Evolutionary conservation across 2,888 invertebrate species (phyloP).

Genomic region (Melanostoma scalare): DNA sequence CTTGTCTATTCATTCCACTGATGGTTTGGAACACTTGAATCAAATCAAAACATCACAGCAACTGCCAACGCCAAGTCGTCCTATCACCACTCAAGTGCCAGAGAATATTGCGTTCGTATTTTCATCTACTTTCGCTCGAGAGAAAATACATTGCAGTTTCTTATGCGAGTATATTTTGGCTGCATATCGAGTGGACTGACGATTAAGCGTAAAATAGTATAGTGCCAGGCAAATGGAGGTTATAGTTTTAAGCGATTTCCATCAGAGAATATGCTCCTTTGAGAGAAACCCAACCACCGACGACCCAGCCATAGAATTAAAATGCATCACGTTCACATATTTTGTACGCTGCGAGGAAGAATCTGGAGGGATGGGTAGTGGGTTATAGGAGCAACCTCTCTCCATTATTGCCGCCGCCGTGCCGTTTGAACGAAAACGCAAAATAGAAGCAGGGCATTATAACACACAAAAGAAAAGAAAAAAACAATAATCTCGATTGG

Average conservation of each 20-base stretch:
- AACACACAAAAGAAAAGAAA: slow-evolving; percentile 8
- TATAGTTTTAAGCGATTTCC: slow-evolving; percentile 32
- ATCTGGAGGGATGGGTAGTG: slow-evolving; percentile 27
- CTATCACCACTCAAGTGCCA: no score
- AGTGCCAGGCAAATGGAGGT: slow-evolving; percentile 27
- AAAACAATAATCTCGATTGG: slow-evolving; percentile 28
- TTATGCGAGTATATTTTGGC: slow-evolving; percentile 47
- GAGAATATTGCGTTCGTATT: no score
- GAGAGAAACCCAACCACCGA: slow-evolving; percentile 26
- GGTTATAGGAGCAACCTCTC: slow-evolving; percentile 1
- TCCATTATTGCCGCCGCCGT: slow-evolving; percentile 6
- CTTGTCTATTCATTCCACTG: no score
- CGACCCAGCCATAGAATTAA: slow-evolving; percentile 28
- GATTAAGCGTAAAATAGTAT: slow-evolving; percentile 42
- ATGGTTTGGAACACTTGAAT: no score
- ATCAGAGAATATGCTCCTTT: slow-evolving; percentile 19
- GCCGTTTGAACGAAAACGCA: slow-evolving; percentile 22
- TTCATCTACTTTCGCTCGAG: slow-evolving; percentile 24
- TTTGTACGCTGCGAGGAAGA: slow-evolving; percentile 37
- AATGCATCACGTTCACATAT: slow-evolving; percentile 28
- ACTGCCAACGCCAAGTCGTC: no score
- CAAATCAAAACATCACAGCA: no score
- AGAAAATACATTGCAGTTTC: slow-evolving; percentile 37
- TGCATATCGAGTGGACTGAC: slow-evolving; percentile 40
- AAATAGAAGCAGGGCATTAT: slow-evolving; percentile 8